Evolutionary conservation across 1,140 invertebrate species (phyloP).

Genomic region (Bombus affinis): DNA sequence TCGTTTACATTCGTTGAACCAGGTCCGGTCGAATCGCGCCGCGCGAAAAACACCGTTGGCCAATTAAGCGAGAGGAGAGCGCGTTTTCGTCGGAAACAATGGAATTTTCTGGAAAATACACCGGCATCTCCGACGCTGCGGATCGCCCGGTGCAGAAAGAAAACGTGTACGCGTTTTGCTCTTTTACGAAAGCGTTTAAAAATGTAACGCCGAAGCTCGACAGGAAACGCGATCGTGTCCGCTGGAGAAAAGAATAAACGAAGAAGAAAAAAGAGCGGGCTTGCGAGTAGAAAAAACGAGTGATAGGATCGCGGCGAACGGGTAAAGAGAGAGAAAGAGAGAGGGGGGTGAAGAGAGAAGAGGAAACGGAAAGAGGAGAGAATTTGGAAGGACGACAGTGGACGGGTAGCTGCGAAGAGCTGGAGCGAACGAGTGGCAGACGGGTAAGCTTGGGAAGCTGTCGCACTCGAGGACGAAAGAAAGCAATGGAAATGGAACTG

Average conservation of each 20-base stretch:
- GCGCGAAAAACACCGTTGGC: not conserved
- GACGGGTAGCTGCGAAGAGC: conserved; percentile 36
- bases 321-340: not conserved
- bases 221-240: not conserved
- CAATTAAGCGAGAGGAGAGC: not conserved
- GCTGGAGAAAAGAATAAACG: not conserved
- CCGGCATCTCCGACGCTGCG: too few relatives aligned
- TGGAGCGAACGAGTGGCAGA: conserved; percentile 49
- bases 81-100: not conserved
- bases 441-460: conserved; percentile 54
- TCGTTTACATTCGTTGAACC: not conserved
- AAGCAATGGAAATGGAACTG: conserved; percentile 13
- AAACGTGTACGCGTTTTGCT: not conserved
- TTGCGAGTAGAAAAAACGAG: not conserved
- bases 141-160: not conserved
- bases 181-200: not conserved
- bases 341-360: not conserved
- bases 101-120: not conserved
- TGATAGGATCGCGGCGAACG: not conserved
- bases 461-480: conserved; percentile 21
- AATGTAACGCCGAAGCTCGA: not conserved
- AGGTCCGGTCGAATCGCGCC: not conserved
- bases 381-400: too few relatives aligned
- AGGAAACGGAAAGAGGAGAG: too few relatives aligned
- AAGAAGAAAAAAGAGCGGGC: not conserved